Base-by-base conservation (phyloP, 2,113 vertebrate species). In the Cyanoderma ruficeps region DNA sequence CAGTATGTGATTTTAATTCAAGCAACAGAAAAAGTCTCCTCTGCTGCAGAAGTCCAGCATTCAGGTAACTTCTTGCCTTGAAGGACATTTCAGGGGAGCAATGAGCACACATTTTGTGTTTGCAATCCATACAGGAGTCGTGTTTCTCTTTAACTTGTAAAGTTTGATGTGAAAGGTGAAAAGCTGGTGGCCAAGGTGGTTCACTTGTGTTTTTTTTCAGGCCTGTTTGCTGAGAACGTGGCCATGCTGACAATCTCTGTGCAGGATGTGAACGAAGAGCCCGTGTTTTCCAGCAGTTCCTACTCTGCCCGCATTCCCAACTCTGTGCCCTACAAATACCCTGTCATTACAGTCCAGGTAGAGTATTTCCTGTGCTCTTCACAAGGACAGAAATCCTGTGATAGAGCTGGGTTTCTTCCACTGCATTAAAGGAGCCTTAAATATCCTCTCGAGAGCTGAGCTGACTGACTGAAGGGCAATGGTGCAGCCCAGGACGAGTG, bases 301-400 rank as follows among this genome's bases (percentile, higher is more conserved):
- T 98, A 98, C 75, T 47, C 87, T 3, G 97, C 95, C 35, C 96
- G 96, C 7, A 39, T 98, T 42, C 96, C 98, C 35, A 98, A 67
- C 94, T 94, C 97, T 2, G 96, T 97, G 13, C 97, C 97, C 0
- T 98, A 98, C 89, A 98, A 96, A 92, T 97, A 96, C 56, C 74
- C 97, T 0, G 93, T 98, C 39, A 28, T 97, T 75, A 93, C 87
- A 14, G 97, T 98, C 33, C 96, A 98, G 98, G 98, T 99, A 95
- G 19, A 67, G 89, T 41, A 44, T 52, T 49, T 61, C 30, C 49
- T 35, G 56, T 13, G 64, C 39, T 75, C 68, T 64, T 59, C 56
- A 22, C 2, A 2, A 57, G 56, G 47, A 49, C 30, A 80, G 55
- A 87, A 52, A 37, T 35, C 23, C 41, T 65, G 11, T 16, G 19